Percentiles rank a stretch among this genome's conserved stretches.
These are phyloP conservation scores for Drosophila kuntzei DNA, from an alignment of 2,888 invertebrate genomes.

Conservation along the genomic window DNA sequence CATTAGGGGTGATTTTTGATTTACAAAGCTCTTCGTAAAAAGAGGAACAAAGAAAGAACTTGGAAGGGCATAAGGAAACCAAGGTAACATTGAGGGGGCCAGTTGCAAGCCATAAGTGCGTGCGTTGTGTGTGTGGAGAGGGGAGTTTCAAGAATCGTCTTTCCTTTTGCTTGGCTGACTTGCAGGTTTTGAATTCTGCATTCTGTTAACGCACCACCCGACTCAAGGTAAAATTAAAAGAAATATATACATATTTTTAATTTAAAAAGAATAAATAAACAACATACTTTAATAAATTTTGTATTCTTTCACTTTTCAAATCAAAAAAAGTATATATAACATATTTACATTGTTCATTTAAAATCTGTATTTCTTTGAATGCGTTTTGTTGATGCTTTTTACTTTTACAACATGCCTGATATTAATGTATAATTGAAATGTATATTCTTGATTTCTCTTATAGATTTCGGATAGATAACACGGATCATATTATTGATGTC, in stretches of 20 bases:
- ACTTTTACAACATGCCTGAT: neutral
- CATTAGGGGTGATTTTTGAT: conserved; percentile 69
- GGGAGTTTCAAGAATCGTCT: conserved; percentile 1
- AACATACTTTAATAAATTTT: too few species aligned
- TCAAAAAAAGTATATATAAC: too few species aligned
- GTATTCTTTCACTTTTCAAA: too few species aligned
- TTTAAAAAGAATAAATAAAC: neutral
- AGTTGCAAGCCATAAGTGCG: conserved; percentile 6
- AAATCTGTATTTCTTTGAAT: neutral
- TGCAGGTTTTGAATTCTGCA: conserved; percentile 1
- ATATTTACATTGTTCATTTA: neutral
- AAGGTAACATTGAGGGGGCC: conserved; percentile 29
- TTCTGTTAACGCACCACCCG: conserved; percentile 4
- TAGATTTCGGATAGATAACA: conserved; percentile 97
- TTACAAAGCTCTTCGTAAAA: conserved; percentile 49
- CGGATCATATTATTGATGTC: conserved; percentile 98
- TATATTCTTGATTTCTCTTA: neutral
- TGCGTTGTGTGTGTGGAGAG: neutral
- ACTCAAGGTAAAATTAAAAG: neutral
- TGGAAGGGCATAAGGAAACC: conserved; percentile 41
- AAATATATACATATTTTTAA: neutral
- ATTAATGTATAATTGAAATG: neutral
- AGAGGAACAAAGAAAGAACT: conserved; percentile 39
- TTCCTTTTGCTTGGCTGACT: conserved; percentile 2
- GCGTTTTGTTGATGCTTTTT: too few species aligned